These are phyloP conservation scores for Cephus rjabovi DNA, from an alignment of 2,888 invertebrate species.

Conservation along the genomic window DNA sequence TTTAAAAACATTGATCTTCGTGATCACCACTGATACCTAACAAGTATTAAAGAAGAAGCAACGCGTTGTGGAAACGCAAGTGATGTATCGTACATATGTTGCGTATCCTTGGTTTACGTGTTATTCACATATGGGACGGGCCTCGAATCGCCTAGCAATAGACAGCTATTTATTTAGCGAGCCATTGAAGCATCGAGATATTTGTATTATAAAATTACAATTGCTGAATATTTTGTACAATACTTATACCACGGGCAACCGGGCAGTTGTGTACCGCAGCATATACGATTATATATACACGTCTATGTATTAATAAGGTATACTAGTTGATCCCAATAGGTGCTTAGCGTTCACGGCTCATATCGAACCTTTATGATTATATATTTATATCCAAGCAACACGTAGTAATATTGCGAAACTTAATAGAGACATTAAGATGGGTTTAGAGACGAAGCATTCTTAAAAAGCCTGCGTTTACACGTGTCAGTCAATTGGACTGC, in stretches of 20 bases:
- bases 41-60: not conserved
- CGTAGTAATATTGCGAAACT: not conserved
- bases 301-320: not conserved
- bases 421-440: not conserved
- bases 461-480: not conserved
- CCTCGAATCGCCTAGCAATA: not conserved
- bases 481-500: not conserved
- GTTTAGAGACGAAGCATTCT: not conserved
- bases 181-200: not conserved
- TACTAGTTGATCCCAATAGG: not conserved
- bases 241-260: not conserved
- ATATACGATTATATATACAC: not conserved
- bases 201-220: not conserved
- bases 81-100: not conserved
- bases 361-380: not conserved
- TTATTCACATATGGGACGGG: not conserved
- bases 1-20: not conserved
- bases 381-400: not conserved
- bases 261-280: not conserved
- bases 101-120: not conserved
- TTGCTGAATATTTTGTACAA: not conserved
- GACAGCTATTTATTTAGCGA: not conserved
- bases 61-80: not conserved
- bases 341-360: not conserved
- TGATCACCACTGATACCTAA: not conserved